A percentile compares a stretch with the other conserved stretches of the same genome.
These are phyloP conservation scores for Podocnemis expansa DNA, from an alignment of 2,113 vertebrate genomes.

Conservation along the genomic window DNA sequence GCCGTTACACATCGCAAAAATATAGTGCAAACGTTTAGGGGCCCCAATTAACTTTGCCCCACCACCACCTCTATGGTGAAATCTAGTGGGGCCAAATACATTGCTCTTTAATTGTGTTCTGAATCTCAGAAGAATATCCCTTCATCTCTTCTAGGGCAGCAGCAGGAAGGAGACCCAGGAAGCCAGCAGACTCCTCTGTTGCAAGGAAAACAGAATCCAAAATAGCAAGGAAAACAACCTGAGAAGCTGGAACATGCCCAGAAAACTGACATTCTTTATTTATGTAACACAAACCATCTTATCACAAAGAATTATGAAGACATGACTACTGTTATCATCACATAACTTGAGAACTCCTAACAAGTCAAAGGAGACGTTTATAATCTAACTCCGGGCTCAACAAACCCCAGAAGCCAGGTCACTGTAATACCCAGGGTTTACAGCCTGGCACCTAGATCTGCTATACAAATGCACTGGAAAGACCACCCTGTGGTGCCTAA, in stretches of 20 bases:
- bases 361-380: too few relatives aligned
- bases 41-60: neutral
- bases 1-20: accelerated
- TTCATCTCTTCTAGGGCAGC: neutral
- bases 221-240: neutral
- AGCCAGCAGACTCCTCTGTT: neutral
- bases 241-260: neutral
- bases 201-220: neutral
- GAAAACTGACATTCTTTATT: neutral
- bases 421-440: too few relatives aligned
- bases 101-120: neutral
- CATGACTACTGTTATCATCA: too few relatives aligned
- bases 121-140: neutral
- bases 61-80: neutral
- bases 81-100: neutral
- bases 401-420: too few relatives aligned
- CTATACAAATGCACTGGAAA: too few relatives aligned
- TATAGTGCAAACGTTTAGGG: neutral
- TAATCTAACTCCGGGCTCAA: too few relatives aligned
- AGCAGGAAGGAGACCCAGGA: neutral
- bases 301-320: neutral
- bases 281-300: neutral
- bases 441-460: too few relatives aligned
- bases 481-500: too few relatives aligned
- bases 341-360: too few relatives aligned